Conservation (phyloP, 2,113 vertebrate species). For the Neogobius melanostomus region DNA sequence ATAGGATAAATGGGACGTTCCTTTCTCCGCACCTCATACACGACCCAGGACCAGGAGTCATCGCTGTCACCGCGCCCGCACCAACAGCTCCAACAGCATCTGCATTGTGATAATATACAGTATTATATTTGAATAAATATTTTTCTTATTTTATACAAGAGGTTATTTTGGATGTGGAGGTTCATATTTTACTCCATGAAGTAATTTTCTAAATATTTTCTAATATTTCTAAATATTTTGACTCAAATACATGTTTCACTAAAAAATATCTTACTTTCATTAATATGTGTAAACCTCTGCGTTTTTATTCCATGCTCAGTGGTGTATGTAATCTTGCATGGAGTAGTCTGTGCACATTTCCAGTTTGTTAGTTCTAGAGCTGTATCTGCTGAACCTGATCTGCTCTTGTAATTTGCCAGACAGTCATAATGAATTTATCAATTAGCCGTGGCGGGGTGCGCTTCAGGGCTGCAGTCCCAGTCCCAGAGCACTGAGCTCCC, state of each 20-base stretch:
- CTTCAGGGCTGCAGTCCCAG: slow-evolving; percentile 48
- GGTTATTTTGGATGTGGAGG: no score
- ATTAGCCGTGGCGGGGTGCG: slow-evolving; percentile 45
- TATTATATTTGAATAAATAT: no score
- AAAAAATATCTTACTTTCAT: neutral
- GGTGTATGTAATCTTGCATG: slow-evolving; percentile 7
- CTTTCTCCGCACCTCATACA: neutral
- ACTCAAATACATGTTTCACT: no score
- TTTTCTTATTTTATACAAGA: no score
- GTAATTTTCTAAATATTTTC: no score
- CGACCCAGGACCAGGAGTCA: neutral
- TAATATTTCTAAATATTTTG: no score
- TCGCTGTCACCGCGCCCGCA: neutral
- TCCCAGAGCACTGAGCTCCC: slow-evolving; percentile 38
- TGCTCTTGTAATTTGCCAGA: slow-evolving; percentile 38
- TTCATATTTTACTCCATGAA: no score
- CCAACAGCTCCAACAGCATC: neutral
- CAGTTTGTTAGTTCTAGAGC: neutral
- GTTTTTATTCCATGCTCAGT: neutral
- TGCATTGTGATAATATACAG: no score
- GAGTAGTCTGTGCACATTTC: slow-evolving; percentile 7
- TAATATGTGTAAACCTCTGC: neutral
- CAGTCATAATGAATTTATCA: slow-evolving; percentile 65
- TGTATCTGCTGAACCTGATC: slow-evolving; percentile 41
- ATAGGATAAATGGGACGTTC: slow-evolving; percentile 2